Evolutionary conservation across 2,797 vertebrate species (phyloP).

Genomic region (Microcaecilia unicolor): DNA sequence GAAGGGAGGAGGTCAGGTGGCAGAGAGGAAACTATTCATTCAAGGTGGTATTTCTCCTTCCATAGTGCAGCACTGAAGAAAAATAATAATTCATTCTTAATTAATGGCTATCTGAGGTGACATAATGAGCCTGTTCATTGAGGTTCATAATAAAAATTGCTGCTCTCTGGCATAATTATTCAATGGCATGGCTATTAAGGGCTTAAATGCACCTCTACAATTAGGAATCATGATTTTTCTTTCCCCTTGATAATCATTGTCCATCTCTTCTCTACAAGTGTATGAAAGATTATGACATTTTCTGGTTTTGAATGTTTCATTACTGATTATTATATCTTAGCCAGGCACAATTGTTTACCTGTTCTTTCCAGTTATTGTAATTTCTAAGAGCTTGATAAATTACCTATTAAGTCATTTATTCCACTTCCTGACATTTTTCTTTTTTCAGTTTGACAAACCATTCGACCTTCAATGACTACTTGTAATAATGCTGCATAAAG

Average conservation of each 20-base stretch:
- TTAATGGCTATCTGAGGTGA: constrained; percentile 20
- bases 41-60: constrained; percentile 30
- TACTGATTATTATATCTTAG: not conserved
- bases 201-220: constrained; percentile 8
- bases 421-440: too few relatives aligned
- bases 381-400: constrained; percentile 11
- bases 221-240: not conserved
- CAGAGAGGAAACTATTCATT: constrained; percentile 34
- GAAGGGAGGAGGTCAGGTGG: constrained; percentile 25
- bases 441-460: too few relatives aligned
- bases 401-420: constrained; percentile 10
- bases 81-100: constrained; percentile 26
- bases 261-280: not conserved
- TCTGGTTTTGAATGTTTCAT: not conserved
- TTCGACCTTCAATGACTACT: not conserved
- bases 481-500: not conserved
- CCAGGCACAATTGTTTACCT: constrained; percentile 12
- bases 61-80: constrained; percentile 4
- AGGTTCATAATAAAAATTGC: constrained; percentile 14
- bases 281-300: not conserved
- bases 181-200: constrained; percentile 8
- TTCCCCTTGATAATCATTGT: not conserved
- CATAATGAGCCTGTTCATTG: constrained; percentile 6
- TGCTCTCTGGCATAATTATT: constrained; percentile 14
- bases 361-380: constrained; percentile 8